phyloP scores from a whole-genome alignment of 35 echinoderm and acorn worm genomes.

The Lytechinus variegatus region DNA sequence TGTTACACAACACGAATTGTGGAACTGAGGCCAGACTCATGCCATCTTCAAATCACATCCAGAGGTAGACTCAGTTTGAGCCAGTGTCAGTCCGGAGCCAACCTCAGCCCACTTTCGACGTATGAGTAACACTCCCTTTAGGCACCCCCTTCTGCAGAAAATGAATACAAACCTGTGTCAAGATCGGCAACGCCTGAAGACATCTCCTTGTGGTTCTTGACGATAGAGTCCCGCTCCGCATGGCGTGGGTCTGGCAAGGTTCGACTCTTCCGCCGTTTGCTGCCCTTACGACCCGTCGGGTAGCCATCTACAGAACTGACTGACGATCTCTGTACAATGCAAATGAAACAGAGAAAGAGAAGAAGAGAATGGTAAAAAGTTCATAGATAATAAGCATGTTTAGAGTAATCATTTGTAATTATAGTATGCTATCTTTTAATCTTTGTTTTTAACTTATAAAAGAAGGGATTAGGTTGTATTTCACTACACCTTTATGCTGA shows the following conservation, averaged over 20 bases:
- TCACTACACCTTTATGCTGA: no score
- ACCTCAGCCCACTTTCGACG: no score
- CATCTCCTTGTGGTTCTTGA: constrained; percentile 57
- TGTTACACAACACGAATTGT: no score
- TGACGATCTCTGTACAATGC: not conserved
- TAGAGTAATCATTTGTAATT: no score
- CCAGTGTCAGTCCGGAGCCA: not conserved
- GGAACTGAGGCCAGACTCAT: no score
- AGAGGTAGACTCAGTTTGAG: not conserved
- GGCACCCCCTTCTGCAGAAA: not conserved
- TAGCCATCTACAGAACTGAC: constrained; percentile 34
- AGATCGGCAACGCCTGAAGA: constrained; percentile 60
- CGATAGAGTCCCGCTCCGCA: constrained; percentile 34
- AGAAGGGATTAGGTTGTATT: no score
- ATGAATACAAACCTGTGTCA: constrained; percentile 26
- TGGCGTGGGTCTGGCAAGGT: constrained; percentile 50
- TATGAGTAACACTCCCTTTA: no score
- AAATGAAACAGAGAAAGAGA: not conserved
- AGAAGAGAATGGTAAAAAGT: not conserved
- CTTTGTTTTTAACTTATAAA: no score
- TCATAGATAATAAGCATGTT: not conserved
- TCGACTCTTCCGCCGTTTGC: constrained; percentile 39
- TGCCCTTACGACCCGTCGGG: constrained; percentile 34
- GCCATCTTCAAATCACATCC: no score
- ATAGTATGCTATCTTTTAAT: no score